Base-by-base conservation (phyloP, 2,113 vertebrate species). In the Laterallus jamaicensis region DNA sequence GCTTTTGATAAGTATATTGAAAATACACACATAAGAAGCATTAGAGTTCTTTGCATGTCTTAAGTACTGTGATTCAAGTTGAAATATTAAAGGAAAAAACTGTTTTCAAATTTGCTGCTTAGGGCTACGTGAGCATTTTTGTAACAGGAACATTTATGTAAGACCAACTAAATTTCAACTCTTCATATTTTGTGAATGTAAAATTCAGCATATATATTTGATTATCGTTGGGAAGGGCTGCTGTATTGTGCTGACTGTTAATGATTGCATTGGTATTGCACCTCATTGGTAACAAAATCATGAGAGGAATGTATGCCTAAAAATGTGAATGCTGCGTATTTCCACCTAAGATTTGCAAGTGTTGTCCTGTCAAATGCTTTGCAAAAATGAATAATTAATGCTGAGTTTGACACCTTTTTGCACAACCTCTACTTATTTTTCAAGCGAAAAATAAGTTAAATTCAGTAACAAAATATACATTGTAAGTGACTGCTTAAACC, bases 61-160 rank as follows among this genome's bases (percentile, higher is more conserved):
- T 25, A 88, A 89, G 42, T 35, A 19, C 29, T 64, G 35, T 42
- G 21, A 31, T 76, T 92, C 49, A 39, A 31, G 56, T 82, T 49
- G 63, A 37, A 91, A 71, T 89, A 64, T 84, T 84, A 87, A 91
- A 91, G 52, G n/a, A 32, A 92, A 92, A 91, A 81, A 18, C 8
- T 28, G 1, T 75, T 93, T 93, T 49, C 42, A 70, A 82, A 56
- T 77, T 55, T 12, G 4, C 49, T 75, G n/a, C 81, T n/a, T 78
- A 44, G 66, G 58, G 81, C n/a, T 70, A 50, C 0, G 4, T 24
- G 37, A 69, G 25, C 84, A 22, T 86, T 93, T 92, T 87, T 56
- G 11, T 68, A 52, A 40, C 15, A 59, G 49, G 20, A 59, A 12
- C 52, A 4, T 56, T 87, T 79, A 32, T 60, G 54, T 54, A 56